Evolutionary conservation across 1,140 invertebrate species (phyloP).

Genomic region (Sitodiplosis mosellana): DNA sequence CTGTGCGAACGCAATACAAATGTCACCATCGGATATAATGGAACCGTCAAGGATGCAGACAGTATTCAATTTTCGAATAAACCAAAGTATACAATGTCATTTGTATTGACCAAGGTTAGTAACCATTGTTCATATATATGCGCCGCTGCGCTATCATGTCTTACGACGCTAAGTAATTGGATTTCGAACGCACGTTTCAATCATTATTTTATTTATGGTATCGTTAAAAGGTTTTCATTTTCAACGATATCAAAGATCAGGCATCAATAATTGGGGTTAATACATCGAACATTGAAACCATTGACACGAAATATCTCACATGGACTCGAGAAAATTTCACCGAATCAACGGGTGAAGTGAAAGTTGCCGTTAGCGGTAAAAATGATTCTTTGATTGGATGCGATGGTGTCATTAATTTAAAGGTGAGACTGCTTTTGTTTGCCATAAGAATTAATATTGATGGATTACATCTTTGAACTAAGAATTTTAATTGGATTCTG

Average conservation of each 20-base stretch:
- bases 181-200: too few species aligned
- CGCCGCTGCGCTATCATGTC: too few species aligned
- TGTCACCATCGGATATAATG: constrained; percentile 27
- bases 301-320: constrained; percentile 20
- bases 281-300: constrained; percentile 12
- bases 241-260: constrained; percentile 28
- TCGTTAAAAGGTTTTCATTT: constrained; percentile 6
- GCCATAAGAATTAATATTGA: constrained; percentile 6
- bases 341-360: constrained; percentile 22
- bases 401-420: constrained; percentile 19
- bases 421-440: constrained; percentile 18
- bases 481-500: background rate
- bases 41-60: constrained; percentile 13
- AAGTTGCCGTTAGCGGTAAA: constrained; percentile 20
- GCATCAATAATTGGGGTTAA: constrained; percentile 17
- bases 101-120: constrained; percentile 33
- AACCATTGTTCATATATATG: background rate
- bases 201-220: too few species aligned
- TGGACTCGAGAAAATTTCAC: constrained; percentile 22
- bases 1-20: constrained; percentile 25
- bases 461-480: background rate
- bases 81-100: constrained; percentile 31
- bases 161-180: too few species aligned
- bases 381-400: constrained; percentile 15
- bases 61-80: constrained; percentile 26